Evolutionary conservation across 2,797 vertebrate genomes (phyloP), one percentile per base, ranked within the genome.

Genomic region (Meriones psammophilus): DNA sequence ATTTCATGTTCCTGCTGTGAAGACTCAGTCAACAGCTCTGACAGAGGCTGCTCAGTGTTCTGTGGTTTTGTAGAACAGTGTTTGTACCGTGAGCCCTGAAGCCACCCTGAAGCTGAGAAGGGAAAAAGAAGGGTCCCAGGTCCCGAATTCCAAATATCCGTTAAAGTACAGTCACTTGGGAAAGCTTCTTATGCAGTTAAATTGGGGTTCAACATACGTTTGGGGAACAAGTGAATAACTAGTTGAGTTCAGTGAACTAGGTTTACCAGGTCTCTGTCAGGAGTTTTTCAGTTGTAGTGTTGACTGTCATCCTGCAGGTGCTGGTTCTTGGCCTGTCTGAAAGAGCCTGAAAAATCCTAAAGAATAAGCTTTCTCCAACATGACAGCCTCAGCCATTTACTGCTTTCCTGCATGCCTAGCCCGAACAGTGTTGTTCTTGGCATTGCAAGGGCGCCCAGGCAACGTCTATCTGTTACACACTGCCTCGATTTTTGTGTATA

Each of bases 371-470:
- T 13, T n/a, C 74, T 30, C 46, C 39, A 2, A 8, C 26, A 14
- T 22, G 3, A 1, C 13, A 42, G 39, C 36, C 39, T 62, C 24
- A 66, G 54, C 5, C 1, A 2, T 20, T 39, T 8, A 30, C n/a
- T 83, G 17, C 26, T 64, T n/a, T 92, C 58, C 73, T 20, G 0
- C 2, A 0, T 18, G 46, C 22, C 42, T n/a, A 39, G 1, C 20
- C 68, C 14, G 58, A 33, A 36, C 2, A 4, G 17, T 12, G 1
- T 10, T 14, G 1, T 58, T 28, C 36, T 5, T 0, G 3, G 5
- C 30, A 26, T 42, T 1, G 17, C 33, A 14, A 77, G 26, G 64
- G 13, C 30, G 36, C 9, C 64, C 8, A 3, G 26, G 33, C 20
- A 10, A 8, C 20, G 3, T 64, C 26, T 66, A 50, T 26, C 36